Evolutionary conservation across 2,113 vertebrate genomes (phyloP).

Genomic region (Eulacestoma nigropectus): DNA sequence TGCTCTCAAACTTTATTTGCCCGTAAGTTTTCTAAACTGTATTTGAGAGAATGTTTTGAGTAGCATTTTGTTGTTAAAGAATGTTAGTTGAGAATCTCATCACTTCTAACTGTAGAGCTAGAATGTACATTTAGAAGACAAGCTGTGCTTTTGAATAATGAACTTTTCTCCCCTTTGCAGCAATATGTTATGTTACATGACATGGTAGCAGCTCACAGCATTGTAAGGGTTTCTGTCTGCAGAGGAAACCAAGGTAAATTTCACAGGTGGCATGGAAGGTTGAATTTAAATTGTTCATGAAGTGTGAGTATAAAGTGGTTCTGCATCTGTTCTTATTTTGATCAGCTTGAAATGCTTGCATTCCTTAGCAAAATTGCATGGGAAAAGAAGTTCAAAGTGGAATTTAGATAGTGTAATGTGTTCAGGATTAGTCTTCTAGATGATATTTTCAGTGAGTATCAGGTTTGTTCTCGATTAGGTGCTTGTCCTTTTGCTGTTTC

Average conservation of each 20-base stretch:
- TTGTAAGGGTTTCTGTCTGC: conserved; percentile 91
- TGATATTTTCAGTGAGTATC: neutral
- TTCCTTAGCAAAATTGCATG: neutral
- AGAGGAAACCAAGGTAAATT: conserved; percentile 84
- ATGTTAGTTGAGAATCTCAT: neutral
- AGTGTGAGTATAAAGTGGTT: neutral
- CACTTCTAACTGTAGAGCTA: neutral
- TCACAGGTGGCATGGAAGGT: neutral
- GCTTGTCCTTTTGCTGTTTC: neutral
- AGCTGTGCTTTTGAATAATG: neutral
- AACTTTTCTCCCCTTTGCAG: conserved; percentile 66
- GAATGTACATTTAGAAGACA: neutral
- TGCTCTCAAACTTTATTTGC: neutral
- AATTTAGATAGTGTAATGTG: neutral
- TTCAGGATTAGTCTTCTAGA: neutral
- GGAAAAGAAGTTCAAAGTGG: neutral
- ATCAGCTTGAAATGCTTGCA: neutral
- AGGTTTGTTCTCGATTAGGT: neutral
- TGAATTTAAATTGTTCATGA: neutral
- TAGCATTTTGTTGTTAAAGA: neutral
- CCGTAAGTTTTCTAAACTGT: neutral
- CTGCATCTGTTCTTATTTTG: neutral
- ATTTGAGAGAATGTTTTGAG: neutral
- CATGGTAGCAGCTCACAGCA: conserved; percentile 96
- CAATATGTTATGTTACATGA: conserved; percentile 97